A percentile compares a stretch with the other conserved stretches of the same genome.
These are phyloP conservation scores for Ginglymostoma cirratum DNA, from an alignment of 2,113 vertebrate genomes.

Conservation along the genomic window DNA sequence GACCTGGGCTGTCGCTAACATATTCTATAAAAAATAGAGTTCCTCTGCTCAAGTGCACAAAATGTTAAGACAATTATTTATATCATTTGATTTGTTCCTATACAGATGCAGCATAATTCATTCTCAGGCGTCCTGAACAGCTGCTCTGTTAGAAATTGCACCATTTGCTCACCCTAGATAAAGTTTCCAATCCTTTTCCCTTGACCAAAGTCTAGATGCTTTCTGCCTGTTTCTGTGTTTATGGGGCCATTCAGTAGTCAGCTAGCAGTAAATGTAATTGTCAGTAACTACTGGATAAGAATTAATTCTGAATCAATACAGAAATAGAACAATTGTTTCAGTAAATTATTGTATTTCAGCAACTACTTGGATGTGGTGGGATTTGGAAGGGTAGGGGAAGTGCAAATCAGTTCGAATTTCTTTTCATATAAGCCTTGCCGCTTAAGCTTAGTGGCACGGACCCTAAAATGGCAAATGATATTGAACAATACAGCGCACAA, in stretches of 20 bases:
- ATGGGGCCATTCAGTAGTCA: background rate
- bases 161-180: background rate
- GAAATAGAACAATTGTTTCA: background rate
- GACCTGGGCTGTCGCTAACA: background rate
- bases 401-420: background rate
- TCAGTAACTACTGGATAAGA: background rate
- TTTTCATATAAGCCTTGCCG: background rate
- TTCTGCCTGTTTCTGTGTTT: background rate
- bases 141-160: background rate
- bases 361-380: background rate
- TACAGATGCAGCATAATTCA: background rate
- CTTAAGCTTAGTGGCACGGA: background rate
- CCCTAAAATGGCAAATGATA: background rate
- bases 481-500: no score
- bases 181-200: background rate
- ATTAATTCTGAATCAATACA: background rate
- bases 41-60: background rate
- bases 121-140: background rate
- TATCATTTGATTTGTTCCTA: background rate
- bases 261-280: background rate
- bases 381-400: background rate
- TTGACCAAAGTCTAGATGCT: background rate
- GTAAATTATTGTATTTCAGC: background rate
- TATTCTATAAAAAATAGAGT: background rate
- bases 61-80: background rate